These are phyloP conservation scores for Cheilosia urbana DNA, from an alignment of 2,888 invertebrate genomes.

Conservation along the genomic window DNA sequence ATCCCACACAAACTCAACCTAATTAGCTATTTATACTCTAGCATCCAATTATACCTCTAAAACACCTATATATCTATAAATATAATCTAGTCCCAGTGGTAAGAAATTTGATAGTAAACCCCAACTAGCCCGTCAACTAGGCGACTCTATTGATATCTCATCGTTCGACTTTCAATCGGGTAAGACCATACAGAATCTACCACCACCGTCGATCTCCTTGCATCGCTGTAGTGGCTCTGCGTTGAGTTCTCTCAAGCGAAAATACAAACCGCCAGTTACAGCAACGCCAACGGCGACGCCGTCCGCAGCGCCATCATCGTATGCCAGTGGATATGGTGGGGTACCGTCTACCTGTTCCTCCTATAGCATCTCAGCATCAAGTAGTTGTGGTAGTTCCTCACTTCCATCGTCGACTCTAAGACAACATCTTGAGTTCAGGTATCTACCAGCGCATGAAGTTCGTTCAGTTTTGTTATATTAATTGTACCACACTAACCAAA, in stretches of 20 bases:
- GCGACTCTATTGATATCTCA: constrained; percentile 91
- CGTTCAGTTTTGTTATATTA: constrained; percentile 44
- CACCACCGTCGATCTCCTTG: constrained; percentile 82
- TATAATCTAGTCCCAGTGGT: constrained; percentile 88
- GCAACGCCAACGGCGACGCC: constrained; percentile 80
- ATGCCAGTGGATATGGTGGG: constrained; percentile 71
- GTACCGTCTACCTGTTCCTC: constrained; percentile 64
- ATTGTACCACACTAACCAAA: constrained; percentile 51
- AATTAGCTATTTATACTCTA: constrained; percentile 54
- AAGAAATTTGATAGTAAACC: constrained; percentile 93
- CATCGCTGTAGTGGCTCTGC: constrained; percentile 83
- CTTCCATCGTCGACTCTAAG: constrained; percentile 75
- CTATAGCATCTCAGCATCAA: constrained; percentile 76
- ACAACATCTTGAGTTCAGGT: constrained; percentile 83
- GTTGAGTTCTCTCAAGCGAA: constrained; percentile 86
- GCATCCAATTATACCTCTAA: constrained; percentile 67
- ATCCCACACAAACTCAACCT: constrained; percentile 25
- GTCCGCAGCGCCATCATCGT: constrained; percentile 64
- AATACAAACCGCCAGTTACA: constrained; percentile 84
- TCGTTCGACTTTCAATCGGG: constrained; percentile 93
- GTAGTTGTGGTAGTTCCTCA: constrained; percentile 74
- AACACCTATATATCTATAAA: constrained; percentile 61
- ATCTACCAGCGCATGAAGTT: constrained; percentile 77
- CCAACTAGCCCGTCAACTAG: constrained; percentile 90
- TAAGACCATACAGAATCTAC: constrained; percentile 88